Evolutionary conservation across 2,888 invertebrate species (phyloP), one percentile per base, ranked within the genome.

Genomic region (Zhengitettix transpicula): DNA sequence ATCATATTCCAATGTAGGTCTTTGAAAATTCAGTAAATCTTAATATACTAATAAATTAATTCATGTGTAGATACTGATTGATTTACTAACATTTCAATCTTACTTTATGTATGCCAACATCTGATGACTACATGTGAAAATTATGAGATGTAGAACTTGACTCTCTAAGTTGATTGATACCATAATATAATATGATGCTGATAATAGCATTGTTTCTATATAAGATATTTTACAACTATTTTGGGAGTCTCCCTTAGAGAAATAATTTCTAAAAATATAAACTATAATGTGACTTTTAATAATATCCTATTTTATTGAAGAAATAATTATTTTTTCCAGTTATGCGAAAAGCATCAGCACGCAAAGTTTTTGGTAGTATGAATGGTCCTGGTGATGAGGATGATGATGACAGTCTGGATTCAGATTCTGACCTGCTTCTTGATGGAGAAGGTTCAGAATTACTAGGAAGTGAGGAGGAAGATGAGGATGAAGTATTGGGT

Each of bases 391-490:
- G 69, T 42, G 69, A 67, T 42, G 74, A 73, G 60, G 65, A 70
- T 11, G 69, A 69, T 41, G 28, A 28, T 28, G 71, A 71, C 60
- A 69, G 70, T 10, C 62, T 72, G 11, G 74, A 74, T 58, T 74
- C 74, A 42, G 76, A 77, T 70, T 75, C 75, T 15, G 76, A 75
- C 67, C 67, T 77, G 63, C 75, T 81, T 58, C 77, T 81, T 58
- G 82, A 81, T 67, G 81, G 78, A 52, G 79, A 80, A 64, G 74
- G 81, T 69, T 74, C 79, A 71, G 73, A 81, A 76, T 65, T 83
- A 71, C 65, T 82, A 75, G 59, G 82, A 74, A 42, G 82, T 75
- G 67, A 81, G 73, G 75, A 84, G 76, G 60, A 82, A 76, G 67
- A 81, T 74, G 57, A 82, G 79, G 66, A 82, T 69, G 68, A 80